Conservation (phyloP, 2,113 vertebrate genomes). For the Ictalurus furcatus region DNA sequence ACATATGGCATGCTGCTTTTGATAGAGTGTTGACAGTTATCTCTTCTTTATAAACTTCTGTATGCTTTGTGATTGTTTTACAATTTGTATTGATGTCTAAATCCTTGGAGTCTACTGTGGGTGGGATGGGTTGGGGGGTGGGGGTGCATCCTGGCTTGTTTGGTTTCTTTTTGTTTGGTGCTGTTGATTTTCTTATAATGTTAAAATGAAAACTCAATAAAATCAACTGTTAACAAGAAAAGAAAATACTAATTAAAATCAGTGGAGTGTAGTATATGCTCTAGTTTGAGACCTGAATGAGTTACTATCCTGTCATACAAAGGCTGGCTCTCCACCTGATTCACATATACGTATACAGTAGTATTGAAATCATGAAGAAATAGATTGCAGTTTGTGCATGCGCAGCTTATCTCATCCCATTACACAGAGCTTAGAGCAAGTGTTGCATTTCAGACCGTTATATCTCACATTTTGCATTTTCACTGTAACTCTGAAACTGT, state of each 20-base stretch:
- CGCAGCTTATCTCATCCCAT: background rate
- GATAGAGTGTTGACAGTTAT: too few relatives aligned
- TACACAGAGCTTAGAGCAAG: background rate
- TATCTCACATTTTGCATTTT: background rate
- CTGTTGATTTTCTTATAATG: background rate
- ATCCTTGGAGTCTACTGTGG: too few relatives aligned
- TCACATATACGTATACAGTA: background rate
- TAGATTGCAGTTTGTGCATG: background rate
- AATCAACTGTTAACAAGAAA: too few relatives aligned
- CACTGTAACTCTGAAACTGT: slow-evolving; percentile 8
- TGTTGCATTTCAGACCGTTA: background rate
- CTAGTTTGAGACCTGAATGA: slow-evolving; percentile 37
- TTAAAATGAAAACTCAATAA: background rate
- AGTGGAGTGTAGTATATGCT: slow-evolving; percentile 55
- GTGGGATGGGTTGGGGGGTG: too few relatives aligned
- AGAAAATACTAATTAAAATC: slow-evolving; percentile 53
- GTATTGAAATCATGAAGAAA: background rate
- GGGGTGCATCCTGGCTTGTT: too few relatives aligned
- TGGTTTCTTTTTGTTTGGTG: too few relatives aligned
- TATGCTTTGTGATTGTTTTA: too few relatives aligned
- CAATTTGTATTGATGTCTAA: too few relatives aligned
- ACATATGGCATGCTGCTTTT: too few relatives aligned
- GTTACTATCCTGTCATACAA: slow-evolving; percentile 19
- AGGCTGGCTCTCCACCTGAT: background rate
- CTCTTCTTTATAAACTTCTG: too few relatives aligned